These are phyloP conservation scores for Pogonomyrmex californicus DNA, from an alignment of 1,140 invertebrate genomes.

Conservation along the genomic window DNA sequence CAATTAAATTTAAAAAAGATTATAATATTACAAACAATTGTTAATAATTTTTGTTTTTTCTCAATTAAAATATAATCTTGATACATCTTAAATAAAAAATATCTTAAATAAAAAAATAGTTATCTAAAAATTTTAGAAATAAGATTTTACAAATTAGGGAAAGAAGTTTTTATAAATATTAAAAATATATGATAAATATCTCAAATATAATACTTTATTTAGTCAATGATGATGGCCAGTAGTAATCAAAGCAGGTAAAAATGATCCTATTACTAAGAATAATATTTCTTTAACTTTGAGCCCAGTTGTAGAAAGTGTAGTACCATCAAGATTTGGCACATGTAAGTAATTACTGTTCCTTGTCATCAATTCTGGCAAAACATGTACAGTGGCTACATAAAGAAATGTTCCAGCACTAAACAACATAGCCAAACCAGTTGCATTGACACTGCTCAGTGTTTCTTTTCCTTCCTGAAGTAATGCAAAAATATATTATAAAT, in stretches of 20 bases:
- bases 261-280: slow-evolving; percentile 93
- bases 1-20: slow-evolving; percentile 34
- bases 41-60: background rate
- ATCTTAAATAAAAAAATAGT: slow-evolving; percentile 37
- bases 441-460: slow-evolving; percentile 94
- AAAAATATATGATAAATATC: slow-evolving; percentile 15
- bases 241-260: slow-evolving; percentile 95
- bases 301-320: slow-evolving; percentile 87
- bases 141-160: slow-evolving; percentile 6
- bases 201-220: slow-evolving; percentile 34
- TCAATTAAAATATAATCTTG: background rate
- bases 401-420: slow-evolving; percentile 99
- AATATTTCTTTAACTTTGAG: slow-evolving; percentile 93
- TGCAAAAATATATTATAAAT: slow-evolving; percentile 54
- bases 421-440: slow-evolving; percentile 98
- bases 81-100: slow-evolving; percentile 17
- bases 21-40: slow-evolving; percentile 23
- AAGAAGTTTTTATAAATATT: slow-evolving; percentile 39
- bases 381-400: slow-evolving; percentile 99
- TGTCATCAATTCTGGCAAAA: slow-evolving; percentile 96
- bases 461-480: slow-evolving; percentile 89
- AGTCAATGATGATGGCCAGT: slow-evolving; percentile 96
- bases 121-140: slow-evolving; percentile 30
- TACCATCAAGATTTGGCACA: slow-evolving; percentile 86
- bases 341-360: slow-evolving; percentile 85